A percentile compares a stretch with the other conserved stretches of the same genome.
Conservation (phyloP, 1,140 invertebrate genomes). For the Hirudo medicinalis region DNA sequence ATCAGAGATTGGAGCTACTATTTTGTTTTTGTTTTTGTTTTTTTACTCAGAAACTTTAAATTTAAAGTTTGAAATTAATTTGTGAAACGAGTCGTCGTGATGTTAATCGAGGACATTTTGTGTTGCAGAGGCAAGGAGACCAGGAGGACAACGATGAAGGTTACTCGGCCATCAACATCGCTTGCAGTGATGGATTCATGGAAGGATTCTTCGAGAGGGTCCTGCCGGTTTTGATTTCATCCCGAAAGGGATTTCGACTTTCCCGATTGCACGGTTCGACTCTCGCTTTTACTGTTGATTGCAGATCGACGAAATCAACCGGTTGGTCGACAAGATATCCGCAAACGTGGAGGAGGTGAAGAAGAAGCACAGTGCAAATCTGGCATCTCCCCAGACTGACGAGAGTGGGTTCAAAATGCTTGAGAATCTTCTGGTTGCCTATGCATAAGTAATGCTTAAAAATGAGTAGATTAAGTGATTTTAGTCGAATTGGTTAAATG, state of each 20-base stretch:
- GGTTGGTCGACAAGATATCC: constrained; percentile 94
- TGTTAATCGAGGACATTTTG: not conserved
- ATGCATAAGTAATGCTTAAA: not conserved
- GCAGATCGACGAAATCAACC: constrained; percentile 82
- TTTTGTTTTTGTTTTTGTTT: too few species aligned
- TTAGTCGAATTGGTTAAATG: too few species aligned
- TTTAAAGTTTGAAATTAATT: too few species aligned
- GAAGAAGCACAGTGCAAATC: constrained; percentile 91
- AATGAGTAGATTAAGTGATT: not conserved
- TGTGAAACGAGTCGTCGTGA: not conserved
- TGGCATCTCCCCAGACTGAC: constrained; percentile 88
- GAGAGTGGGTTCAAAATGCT: constrained; percentile 59
- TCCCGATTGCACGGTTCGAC: not conserved
- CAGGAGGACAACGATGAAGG: constrained; percentile 13
- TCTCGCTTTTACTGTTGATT: not conserved
- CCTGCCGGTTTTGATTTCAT: not conserved
- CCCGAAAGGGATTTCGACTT: not conserved
- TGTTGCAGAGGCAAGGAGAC: constrained; percentile 12
- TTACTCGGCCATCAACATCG: constrained; percentile 12
- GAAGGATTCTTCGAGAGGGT: constrained; percentile 15
- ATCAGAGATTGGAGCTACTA: too few species aligned
- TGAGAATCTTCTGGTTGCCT: not conserved
- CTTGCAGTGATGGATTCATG: constrained; percentile 7
- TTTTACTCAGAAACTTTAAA: too few species aligned
- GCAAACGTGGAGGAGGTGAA: constrained; percentile 94